Evolutionary conservation across 2,888 invertebrate species (phyloP), one percentile per base, ranked within the genome.

Genomic region (Palloptera scutellata): DNA sequence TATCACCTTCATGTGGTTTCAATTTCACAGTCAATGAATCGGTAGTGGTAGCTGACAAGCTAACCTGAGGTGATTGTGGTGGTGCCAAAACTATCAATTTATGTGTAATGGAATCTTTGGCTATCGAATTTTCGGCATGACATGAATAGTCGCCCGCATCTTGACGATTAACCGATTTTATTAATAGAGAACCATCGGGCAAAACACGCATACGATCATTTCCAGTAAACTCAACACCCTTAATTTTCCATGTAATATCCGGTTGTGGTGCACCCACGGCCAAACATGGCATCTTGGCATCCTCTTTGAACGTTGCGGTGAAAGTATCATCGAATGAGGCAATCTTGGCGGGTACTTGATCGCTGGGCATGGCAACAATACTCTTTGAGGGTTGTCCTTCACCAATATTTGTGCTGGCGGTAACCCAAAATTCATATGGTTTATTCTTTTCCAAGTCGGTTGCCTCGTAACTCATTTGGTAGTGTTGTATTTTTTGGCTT

Each of bases 121-220:
- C 97, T 83, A 95, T 95, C 30, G 92, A 91, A 85, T 97, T 97
- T 82, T 95, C 94, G 17, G 96, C 96, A 77, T 92, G 91, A 85
- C 97, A 97, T 0, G 95, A 92, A 83, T 97, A 97, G 85, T 97
- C 96, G 64, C 96, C 97, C 64, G 95, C 95, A 86, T 97, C 97
- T 71, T 92, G 91, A 42, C 96, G 90, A 59, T 93, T 92, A 0
- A 96, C 94, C 73, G 94, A 93, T 69, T 93, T 93, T 70, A 97
- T 94, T 77, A 94, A 90, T n/a, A 97, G 86, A 0, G 96, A 94
- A 30, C 97, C 97, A 85, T 97, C 96, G 15, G 94, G 93, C 76
- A 95, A 86, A 76, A 95, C 91, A 17, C 94, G 89, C 72, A 95
- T 90, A 72, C 94, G 90, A 77, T 96, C 95, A 63, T 92, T 93